These are phyloP conservation scores for Centropus bengalensis DNA, from an alignment of 2,113 vertebrate species.

Conservation along the genomic window DNA sequence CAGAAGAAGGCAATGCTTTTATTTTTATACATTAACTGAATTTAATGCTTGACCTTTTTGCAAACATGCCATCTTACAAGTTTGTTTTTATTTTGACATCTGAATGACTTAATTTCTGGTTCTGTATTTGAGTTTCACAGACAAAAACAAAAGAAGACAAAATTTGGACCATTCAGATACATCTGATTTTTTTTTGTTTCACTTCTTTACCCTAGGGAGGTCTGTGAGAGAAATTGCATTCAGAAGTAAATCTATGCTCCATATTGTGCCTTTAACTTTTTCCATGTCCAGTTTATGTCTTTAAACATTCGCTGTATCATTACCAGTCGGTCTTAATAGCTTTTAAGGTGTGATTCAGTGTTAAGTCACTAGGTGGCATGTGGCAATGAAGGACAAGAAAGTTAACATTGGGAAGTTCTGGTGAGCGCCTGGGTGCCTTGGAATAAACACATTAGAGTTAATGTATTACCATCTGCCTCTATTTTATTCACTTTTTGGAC, in stretches of 20 bases:
- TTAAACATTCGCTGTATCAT: background rate
- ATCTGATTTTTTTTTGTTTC: background rate
- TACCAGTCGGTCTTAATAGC: fast-evolving
- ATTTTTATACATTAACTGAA: background rate
- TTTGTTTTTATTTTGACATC: background rate
- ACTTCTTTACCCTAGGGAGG: background rate
- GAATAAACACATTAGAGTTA: background rate
- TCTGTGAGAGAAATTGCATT: background rate
- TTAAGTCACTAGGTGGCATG: constrained; percentile 55
- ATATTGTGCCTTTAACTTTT: background rate
- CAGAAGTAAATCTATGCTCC: background rate
- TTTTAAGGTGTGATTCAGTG: background rate
- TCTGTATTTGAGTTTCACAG: background rate
- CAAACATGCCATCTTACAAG: background rate
- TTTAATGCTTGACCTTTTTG: background rate
- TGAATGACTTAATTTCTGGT: background rate
- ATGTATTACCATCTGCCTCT: background rate
- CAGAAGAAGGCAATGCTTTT: background rate
- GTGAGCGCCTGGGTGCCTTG: background rate
- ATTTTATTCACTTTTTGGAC: constrained; percentile 20
- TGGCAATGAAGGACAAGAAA: constrained; percentile 22
- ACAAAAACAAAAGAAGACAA: background rate
- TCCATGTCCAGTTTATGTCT: fast-evolving
- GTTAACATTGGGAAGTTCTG: background rate
- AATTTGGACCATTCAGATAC: background rate